Percentiles rank a stretch among this genome's conserved stretches.
phyloP scores from a whole-genome alignment of 2,113 vertebrate genomes.

The Eublepharis macularius region DNA sequence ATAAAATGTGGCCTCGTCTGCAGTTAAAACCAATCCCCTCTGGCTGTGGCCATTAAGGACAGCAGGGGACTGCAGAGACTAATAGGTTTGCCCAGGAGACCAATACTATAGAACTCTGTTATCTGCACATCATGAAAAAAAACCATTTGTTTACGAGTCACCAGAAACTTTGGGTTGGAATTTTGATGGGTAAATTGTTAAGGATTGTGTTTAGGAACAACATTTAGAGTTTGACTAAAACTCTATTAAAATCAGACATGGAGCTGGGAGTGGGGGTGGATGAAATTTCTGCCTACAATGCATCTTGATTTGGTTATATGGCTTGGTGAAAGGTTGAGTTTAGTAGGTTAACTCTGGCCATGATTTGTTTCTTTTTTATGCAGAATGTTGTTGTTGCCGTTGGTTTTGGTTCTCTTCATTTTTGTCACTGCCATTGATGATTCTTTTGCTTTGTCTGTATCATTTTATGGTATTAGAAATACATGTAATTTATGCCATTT shows the following conservation, averaged over 20 bases:
- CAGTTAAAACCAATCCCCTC: slow-evolving; percentile 64
- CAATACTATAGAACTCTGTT: slow-evolving; percentile 61
- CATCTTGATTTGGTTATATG: neutral
- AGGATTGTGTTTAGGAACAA: slow-evolving; percentile 9
- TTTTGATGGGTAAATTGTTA: slow-evolving; percentile 55
- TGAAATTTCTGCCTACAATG: neutral
- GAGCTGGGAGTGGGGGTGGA: neutral
- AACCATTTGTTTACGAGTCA: slow-evolving; percentile 53
- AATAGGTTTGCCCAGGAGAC: slow-evolving; percentile 71
- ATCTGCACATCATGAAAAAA: slow-evolving; percentile 54
- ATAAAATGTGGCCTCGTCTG: slow-evolving; percentile 74
- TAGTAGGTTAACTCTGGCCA: too few species aligned
- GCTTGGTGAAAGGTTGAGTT: slow-evolving; percentile 22
- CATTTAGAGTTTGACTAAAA: slow-evolving; percentile 34
- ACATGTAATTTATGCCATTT: too few species aligned
- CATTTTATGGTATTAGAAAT: too few species aligned
- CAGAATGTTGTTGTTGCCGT: neutral
- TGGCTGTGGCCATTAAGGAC: slow-evolving; percentile 76
- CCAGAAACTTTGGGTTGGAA: slow-evolving; percentile 40
- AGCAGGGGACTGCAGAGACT: slow-evolving; percentile 66
- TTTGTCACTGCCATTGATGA: too few species aligned
- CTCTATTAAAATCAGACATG: neutral
- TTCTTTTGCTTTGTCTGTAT: too few species aligned
- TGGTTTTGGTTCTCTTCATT: too few species aligned
- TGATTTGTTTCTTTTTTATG: too few species aligned